A percentile compares a stretch with the other conserved stretches of the same genome.
Evolutionary conservation across 2,888 invertebrate genomes (phyloP).

Genomic region (Tetramorium bicarinatum): DNA sequence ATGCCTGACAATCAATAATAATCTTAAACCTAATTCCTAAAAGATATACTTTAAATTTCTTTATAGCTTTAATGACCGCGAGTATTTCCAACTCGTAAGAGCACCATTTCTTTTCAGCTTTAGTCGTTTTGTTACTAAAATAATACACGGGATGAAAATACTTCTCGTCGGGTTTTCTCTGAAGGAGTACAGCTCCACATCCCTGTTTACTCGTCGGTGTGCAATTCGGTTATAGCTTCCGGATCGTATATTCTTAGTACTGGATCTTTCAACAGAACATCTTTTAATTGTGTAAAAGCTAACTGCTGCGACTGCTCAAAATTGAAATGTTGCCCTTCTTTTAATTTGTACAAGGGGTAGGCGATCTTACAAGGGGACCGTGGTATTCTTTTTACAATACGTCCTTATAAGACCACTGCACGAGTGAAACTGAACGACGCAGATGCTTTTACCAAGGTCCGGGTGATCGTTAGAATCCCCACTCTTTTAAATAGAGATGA

Average conservation of each 20-base stretch:
- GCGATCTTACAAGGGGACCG: too few relatives aligned
- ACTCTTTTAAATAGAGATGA: too few relatives aligned
- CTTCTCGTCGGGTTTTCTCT: constrained; percentile 45
- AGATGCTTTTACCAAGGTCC: too few relatives aligned
- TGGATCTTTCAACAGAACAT: constrained; percentile 1
- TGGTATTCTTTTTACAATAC: too few relatives aligned
- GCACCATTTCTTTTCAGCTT: constrained; percentile 70
- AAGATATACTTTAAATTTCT: constrained; percentile 72
- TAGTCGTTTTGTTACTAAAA: constrained; percentile 70
- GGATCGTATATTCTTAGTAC: constrained; percentile 49
- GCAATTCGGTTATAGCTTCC: constrained; percentile 47
- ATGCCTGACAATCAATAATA: constrained; percentile 56
- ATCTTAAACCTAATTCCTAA: constrained; percentile 62
- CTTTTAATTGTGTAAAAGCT: constrained; percentile 21
- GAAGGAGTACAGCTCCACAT: background rate
- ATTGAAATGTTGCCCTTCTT: background rate
- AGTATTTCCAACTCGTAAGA: constrained; percentile 74
- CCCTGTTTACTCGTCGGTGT: constrained; percentile 60
- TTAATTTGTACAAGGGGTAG: background rate
- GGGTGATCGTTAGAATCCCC: too few relatives aligned
- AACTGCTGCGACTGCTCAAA: background rate
- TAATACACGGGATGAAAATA: constrained; percentile 39
- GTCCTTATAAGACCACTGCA: too few relatives aligned
- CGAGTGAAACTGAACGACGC: too few relatives aligned
- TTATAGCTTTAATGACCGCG: constrained; percentile 73